Evolutionary conservation across 2,113 vertebrate genomes (phyloP).

Genomic region (Cervus canadensis): DNA sequence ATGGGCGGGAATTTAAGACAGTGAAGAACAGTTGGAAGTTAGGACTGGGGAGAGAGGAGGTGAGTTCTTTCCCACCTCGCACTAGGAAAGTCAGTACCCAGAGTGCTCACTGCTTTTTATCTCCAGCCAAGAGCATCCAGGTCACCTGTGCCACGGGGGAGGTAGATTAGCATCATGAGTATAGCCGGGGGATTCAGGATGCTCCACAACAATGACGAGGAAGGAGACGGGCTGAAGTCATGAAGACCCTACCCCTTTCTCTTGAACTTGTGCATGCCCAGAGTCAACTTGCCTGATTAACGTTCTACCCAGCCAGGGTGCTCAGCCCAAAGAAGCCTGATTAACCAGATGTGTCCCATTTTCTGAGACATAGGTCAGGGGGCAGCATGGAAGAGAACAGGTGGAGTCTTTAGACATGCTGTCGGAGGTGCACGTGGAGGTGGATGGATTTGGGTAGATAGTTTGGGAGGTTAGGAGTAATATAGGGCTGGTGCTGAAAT

Average conservation of each 20-base stretch:
- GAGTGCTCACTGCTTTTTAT: background rate
- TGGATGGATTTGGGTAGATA: background rate
- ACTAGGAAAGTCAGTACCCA: background rate
- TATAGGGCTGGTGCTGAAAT: too few species aligned
- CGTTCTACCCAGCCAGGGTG: background rate
- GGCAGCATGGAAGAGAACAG: background rate
- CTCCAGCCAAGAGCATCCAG: background rate
- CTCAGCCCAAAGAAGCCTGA: background rate
- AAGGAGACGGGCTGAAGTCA: rapidly evolving
- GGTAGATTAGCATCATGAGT: background rate
- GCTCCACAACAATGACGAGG: background rate
- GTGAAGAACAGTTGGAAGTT: rapidly evolving
- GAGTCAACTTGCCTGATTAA: background rate
- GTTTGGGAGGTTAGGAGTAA: background rate
- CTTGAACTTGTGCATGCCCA: background rate
- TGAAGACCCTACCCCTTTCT: background rate
- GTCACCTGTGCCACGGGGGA: rapidly evolving
- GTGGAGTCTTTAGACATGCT: too few species aligned
- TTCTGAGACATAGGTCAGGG: background rate
- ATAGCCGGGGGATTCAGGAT: background rate
- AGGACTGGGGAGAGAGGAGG: background rate
- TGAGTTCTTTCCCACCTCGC: background rate
- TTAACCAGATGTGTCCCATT: background rate
- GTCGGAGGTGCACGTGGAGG: background rate
- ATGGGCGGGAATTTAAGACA: background rate